Base-by-base conservation (phyloP, 2,797 vertebrate species). In the Hoplostethus mediterraneus region DNA sequence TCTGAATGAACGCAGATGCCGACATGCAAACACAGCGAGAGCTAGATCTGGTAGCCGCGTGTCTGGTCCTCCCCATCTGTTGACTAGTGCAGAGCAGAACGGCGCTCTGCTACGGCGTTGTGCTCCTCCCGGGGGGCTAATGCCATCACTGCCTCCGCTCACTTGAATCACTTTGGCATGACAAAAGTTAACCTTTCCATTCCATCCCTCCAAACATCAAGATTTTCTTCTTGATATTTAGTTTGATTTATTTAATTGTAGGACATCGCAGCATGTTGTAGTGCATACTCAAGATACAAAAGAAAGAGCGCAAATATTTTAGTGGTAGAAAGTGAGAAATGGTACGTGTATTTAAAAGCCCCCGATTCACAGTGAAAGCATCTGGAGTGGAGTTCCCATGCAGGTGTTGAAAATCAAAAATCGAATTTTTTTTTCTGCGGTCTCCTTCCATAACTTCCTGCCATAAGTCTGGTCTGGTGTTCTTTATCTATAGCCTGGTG, bases 11-110 rank as follows among this genome's bases (percentile, higher is more conserved):
- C 64, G 7, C 67, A 63, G 25, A 59, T 13, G 13, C 13, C 5
- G 12, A 31, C 53, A 55, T 6, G 21, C 57, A 44, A 45, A 49
- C 28, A 1, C 67, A 51, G 57, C 21, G 44, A 48, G 57, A 60
- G 80, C 31, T 49, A 7, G 76, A 55, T 60, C 81, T 74, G 67
- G 51, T 79, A 53, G 59, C 51, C 40, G 58, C 13, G 51, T 70
- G 72, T 63, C 79, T 71, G 61, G 74, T 79, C 54, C 57, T 45
- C 73, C 73, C 82, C 81, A 77, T 88, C 87, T 83, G 85, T 75
- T 79, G 75, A 70, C 71, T 44, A 55, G 80, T 80, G 62, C 58
- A 10, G 63, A 79, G 72, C 76, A 77, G 70, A 77, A 61, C 13
- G 6, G 17, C 31, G 9, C 60, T 75, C 75, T 1, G 65, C 67